These are phyloP conservation scores for Dicycla oo DNA, from an alignment of 2,888 invertebrate species.

Conservation along the genomic window DNA sequence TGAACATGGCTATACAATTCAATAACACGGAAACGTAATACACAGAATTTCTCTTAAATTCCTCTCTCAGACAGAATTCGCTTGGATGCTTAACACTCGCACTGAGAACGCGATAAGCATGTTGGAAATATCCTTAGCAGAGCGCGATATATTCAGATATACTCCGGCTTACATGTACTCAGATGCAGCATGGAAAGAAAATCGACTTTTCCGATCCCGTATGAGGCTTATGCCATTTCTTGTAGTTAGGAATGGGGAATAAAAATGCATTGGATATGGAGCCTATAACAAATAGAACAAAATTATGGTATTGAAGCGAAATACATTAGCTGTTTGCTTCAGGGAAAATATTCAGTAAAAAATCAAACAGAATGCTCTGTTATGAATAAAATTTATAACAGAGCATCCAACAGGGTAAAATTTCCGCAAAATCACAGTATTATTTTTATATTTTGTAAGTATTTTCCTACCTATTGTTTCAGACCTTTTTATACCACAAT, in stretches of 20 bases:
- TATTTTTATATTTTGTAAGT: constrained; percentile 20
- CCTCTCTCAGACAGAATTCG: constrained; percentile 42
- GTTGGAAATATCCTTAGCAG: constrained; percentile 47
- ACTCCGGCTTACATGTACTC: constrained; percentile 63
- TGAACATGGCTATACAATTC: constrained; percentile 46
- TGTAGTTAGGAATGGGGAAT: constrained; percentile 58
- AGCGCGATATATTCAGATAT: constrained; percentile 46
- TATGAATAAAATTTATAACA: constrained; percentile 11
- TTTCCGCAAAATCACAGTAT: neutral
- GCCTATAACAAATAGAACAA: neutral
- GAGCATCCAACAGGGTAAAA: neutral
- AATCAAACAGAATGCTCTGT: neutral
- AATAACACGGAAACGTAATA: constrained; percentile 52
- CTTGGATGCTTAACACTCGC: constrained; percentile 49
- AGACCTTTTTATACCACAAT: neutral
- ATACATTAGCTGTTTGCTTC: too few species aligned
- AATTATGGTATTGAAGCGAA: too few species aligned
- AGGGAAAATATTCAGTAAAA: neutral
- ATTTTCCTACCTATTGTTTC: constrained; percentile 38
- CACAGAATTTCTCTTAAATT: constrained; percentile 55
- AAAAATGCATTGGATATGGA: constrained; percentile 33
- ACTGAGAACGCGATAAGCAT: constrained; percentile 57
- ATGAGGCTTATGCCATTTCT: constrained; percentile 65
- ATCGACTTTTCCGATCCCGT: constrained; percentile 64
- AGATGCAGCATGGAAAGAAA: constrained; percentile 67